These are phyloP conservation scores for Pao palembangensis DNA, from an alignment of 2,113 vertebrate genomes.

Conservation along the genomic window DNA sequence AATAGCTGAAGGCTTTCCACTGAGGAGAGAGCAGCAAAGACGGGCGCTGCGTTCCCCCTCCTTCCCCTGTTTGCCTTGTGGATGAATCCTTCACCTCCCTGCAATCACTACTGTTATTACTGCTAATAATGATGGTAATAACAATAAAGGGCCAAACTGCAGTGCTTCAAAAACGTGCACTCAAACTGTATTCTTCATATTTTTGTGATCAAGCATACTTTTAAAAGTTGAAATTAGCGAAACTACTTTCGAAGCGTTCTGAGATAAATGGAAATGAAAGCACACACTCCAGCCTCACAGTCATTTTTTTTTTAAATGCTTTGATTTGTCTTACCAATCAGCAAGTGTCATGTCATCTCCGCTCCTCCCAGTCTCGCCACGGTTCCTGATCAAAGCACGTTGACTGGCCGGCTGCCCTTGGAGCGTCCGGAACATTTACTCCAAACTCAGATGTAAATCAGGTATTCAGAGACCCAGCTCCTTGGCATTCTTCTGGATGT, in stretches of 20 bases:
- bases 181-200: not conserved
- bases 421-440: constrained; percentile 13
- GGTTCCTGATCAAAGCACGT: constrained; percentile 35
- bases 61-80: constrained; percentile 8
- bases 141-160: too few species aligned
- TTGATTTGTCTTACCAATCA: not conserved
- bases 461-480: constrained; percentile 1
- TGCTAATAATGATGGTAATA: too few species aligned
- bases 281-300: not conserved
- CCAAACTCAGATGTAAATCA: constrained; percentile 7
- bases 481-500: constrained; percentile 5
- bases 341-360: constrained; percentile 2
- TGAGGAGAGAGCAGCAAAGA: constrained; percentile 56
- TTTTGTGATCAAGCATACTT: not conserved
- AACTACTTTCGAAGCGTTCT: not conserved
- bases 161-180: too few species aligned
- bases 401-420: constrained; percentile 10
- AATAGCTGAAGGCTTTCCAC: constrained; percentile 51
- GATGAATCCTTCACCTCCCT: constrained; percentile 11
- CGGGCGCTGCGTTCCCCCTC: constrained; percentile 21
- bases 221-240: not conserved
- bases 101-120: not conserved
- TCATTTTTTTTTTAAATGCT: too few species aligned
- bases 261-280: not conserved
- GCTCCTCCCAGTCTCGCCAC: constrained; percentile 21